Conservation (phyloP, 1,140 invertebrate species). For the Meloidogyne chitwoodi region DNA sequence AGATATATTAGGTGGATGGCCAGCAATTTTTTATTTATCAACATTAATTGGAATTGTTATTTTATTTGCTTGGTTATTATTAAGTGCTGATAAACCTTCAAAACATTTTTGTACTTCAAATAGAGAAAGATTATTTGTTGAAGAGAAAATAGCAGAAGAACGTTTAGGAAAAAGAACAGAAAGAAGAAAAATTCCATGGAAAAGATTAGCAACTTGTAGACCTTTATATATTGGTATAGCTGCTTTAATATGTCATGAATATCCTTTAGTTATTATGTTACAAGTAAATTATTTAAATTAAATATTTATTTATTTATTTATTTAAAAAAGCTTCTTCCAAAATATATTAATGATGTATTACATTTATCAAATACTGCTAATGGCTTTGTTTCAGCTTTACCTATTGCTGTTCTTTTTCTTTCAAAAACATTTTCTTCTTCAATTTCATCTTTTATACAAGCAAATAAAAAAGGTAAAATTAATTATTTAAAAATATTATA, state of each 20-base stretch:
- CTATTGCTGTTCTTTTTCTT: conserved; percentile 54
- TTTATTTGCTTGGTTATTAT: conserved; percentile 49
- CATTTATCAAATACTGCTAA: conserved; percentile 48
- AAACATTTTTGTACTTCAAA: conserved; percentile 54
- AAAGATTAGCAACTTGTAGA: conserved; percentile 34
- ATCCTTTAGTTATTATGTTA: conserved; percentile 58
- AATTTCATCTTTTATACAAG: conserved; percentile 55
- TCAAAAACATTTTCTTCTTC: conserved; percentile 57
- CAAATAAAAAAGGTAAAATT: conserved; percentile 44
- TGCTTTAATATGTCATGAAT: conserved; percentile 58
- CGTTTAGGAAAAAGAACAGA: conserved; percentile 52
- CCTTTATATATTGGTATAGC: conserved; percentile 53
- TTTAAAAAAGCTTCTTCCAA: conserved; percentile 47
- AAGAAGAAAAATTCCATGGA: conserved; percentile 47
- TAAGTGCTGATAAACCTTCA: conserved; percentile 56
- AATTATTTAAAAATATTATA: too few species aligned
- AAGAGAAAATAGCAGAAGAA: conserved; percentile 55
- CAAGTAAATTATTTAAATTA: conserved; percentile 34
- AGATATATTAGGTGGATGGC: conserved; percentile 49
- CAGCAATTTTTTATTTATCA: conserved; percentile 56
- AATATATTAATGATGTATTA: conserved; percentile 54
- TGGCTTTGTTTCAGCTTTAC: conserved; percentile 51
- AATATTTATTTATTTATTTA: not conserved
- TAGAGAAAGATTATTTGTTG: conserved; percentile 31
- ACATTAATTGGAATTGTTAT: conserved; percentile 48